Base-by-base conservation (phyloP, 2,797 vertebrate species). In the Serranus cabrilla region DNA sequence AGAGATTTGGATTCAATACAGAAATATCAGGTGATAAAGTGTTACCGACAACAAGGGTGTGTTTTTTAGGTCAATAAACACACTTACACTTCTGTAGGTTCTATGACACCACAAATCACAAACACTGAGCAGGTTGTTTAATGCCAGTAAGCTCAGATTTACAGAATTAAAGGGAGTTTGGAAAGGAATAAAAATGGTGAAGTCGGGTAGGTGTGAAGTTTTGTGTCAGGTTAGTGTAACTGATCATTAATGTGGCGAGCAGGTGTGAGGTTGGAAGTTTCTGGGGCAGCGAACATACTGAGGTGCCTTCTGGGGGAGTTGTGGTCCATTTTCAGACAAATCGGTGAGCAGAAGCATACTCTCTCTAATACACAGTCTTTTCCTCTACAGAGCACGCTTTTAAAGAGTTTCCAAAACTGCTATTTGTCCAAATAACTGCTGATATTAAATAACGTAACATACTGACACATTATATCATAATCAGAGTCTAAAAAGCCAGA, bases 241-340 rank as follows among this genome's bases (percentile, higher is more conserved):
- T 42, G 71, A 67, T 81, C 71, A 71, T 76, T 77, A 63, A 72
- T 71, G 80, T 68, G 50, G 42, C 39, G 60, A 85, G 76, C 78
- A 88, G 82, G 79, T 87, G 81, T 77, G 69, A 67, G 69, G 46
- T 46, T 76, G 74, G 71, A 84, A 76, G 78, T 88, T 83, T 87
- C 71, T 87, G 81, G 81, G 79, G 51, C 78, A 83, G 54, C 45
- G 37, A 62, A 68, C 46, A 43, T 31, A 57, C 31, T 18, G 43
- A 68, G 67, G 62, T 27, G 73, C 67, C 76, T 85, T 78, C 62
- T 71, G 74, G 74, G 78, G 50, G 31, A 23, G 16, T 75, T 68
- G 42, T 79, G 71, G 70, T 81, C 78, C 76, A 80, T 65, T 83
- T 83, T 74, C 73, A 57, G 64, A 42, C 43, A 59, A 72, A 82